Conservation (phyloP, 2,797 vertebrate species). For the Bovichtus variegatus region DNA sequence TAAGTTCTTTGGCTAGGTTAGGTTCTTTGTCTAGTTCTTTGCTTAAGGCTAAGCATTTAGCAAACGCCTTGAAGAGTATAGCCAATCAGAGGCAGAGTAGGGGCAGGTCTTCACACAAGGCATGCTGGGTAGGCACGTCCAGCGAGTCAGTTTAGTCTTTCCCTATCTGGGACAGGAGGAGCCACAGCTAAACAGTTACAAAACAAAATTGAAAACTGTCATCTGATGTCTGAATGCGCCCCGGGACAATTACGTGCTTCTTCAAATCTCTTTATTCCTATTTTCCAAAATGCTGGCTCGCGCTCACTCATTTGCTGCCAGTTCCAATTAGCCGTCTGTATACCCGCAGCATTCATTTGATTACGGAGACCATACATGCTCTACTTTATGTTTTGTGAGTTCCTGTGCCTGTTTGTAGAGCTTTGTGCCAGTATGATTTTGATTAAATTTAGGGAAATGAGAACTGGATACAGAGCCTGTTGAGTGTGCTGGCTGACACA, state of each 20-base stretch:
- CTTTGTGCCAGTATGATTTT: slow-evolving; percentile 33
- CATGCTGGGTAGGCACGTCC: no score
- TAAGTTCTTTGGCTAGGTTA: no score
- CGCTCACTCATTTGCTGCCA: slow-evolving; percentile 38
- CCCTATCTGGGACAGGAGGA: slow-evolving; percentile 15
- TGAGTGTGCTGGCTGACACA: slow-evolving; percentile 1
- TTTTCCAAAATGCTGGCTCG: slow-evolving; percentile 47
- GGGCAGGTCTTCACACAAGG: no score
- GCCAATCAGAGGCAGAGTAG: no score
- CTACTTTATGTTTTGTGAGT: slow-evolving; percentile 1
- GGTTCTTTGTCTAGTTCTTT: no score
- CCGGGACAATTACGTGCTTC: slow-evolving; percentile 48
- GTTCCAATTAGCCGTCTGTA: slow-evolving; percentile 46
- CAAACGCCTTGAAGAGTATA: no score
- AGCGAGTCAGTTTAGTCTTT: no score
- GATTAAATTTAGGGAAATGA: slow-evolving; percentile 44
- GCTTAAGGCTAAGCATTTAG: no score
- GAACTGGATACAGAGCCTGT: slow-evolving; percentile 25
- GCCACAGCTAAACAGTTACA: slow-evolving; percentile 37
- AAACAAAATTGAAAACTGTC: slow-evolving; percentile 50
- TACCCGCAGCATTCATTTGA: slow-evolving; percentile 29
- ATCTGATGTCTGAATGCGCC: slow-evolving; percentile 53
- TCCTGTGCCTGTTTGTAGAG: slow-evolving; percentile 18
- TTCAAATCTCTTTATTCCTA: slow-evolving; percentile 51
- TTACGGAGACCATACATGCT: slow-evolving; percentile 35